Conservation (phyloP, 2,888 invertebrate species). For the Mythimna lalbum region DNA sequence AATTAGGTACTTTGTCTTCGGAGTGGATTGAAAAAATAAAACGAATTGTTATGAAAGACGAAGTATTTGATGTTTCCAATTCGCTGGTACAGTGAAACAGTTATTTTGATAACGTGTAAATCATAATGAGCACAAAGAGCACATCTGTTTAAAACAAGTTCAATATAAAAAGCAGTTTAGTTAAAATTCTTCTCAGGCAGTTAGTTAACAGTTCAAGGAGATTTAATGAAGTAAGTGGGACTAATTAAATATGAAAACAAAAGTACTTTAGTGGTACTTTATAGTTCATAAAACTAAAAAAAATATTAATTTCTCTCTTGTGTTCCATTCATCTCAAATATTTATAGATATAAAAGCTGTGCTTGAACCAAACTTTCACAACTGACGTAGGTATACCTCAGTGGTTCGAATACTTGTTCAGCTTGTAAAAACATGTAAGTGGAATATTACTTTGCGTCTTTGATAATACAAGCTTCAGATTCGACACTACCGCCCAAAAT, state of each 20-base stretch:
- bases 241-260: slow-evolving; percentile 55
- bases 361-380: not conserved
- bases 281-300: slow-evolving; percentile 6
- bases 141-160: slow-evolving; percentile 65
- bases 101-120: slow-evolving; percentile 19
- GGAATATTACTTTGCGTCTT: not conserved
- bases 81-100: slow-evolving; percentile 23
- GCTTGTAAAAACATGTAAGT: no score
- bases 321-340: slow-evolving; percentile 10
- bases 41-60: not conserved
- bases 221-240: slow-evolving; percentile 60
- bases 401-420: not conserved
- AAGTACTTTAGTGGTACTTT: slow-evolving; percentile 28
- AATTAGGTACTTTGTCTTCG: slow-evolving; percentile 20
- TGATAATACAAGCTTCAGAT: not conserved
- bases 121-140: slow-evolving; percentile 69
- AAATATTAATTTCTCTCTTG: not conserved
- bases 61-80: slow-evolving; percentile 34
- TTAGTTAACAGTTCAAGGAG: slow-evolving; percentile 69
- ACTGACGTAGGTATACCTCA: not conserved
- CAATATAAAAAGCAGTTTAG: slow-evolving; percentile 66
- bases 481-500: not conserved
- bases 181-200: slow-evolving; percentile 69
- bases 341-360: slow-evolving; percentile 1
- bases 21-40: slow-evolving; percentile 30